Percentiles rank a stretch among this genome's conserved stretches.
Conservation (phyloP, 2,113 vertebrate species). For the Sciurus niger region DNA sequence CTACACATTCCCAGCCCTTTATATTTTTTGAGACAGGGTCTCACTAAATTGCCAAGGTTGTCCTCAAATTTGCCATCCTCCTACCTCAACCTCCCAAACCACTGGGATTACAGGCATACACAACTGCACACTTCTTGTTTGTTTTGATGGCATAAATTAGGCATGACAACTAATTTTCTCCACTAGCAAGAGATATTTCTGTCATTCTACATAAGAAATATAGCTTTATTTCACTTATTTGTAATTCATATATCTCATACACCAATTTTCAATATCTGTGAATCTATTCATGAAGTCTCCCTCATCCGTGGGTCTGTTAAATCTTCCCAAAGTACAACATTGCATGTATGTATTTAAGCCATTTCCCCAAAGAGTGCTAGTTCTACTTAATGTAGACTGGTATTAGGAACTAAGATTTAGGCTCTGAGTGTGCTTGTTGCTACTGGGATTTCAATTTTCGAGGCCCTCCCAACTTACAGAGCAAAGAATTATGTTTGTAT, state of each 20-base stretch:
- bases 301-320: background rate
- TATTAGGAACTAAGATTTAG: constrained; percentile 5
- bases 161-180: background rate
- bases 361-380: background rate
- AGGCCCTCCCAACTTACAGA: background rate
- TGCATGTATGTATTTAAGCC: background rate
- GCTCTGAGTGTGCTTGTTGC: background rate
- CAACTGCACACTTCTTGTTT: background rate
- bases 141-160: background rate
- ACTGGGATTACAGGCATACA: background rate
- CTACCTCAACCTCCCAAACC: background rate
- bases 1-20: background rate
- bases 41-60: background rate
- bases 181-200: background rate
- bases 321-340: background rate
- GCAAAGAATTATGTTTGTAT: background rate
- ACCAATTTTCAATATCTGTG: background rate
- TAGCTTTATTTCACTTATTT: background rate
- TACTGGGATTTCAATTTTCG: background rate
- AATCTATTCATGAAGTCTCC: background rate
- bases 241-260: background rate
- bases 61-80: background rate
- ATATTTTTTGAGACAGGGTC: background rate
- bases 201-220: background rate
- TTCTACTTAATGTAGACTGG: background rate